Evolutionary conservation across 1,140 invertebrate genomes (phyloP), one percentile per base, ranked within the genome.

Genomic region (Drosophila kepulauana): DNA sequence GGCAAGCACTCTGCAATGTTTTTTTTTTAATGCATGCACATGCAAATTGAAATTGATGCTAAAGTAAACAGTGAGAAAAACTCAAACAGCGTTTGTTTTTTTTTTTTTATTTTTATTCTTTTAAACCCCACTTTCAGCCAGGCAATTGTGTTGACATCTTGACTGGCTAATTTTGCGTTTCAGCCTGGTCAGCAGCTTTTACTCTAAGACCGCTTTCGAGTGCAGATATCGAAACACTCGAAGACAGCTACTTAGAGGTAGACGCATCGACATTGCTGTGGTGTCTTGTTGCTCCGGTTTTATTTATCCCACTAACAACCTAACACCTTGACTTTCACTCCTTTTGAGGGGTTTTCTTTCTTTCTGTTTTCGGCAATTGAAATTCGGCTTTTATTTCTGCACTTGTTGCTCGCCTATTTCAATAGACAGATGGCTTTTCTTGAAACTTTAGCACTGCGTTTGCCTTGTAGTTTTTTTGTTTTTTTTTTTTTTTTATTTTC

Each of bases 21-120:
- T 57, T 25, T 57, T 25, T 35, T 57, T 57, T 57, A 57, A 52
- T 10, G 35, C 20, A 52, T 72, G 35, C 65, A 74, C 78, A 91
- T 89, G 89, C 69, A 91, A 91, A 91, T 91, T 91, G 89, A 91
- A 91, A 91, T 91, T 91, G 89, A 91, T 85, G 89, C 79, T 73
- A 82, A 86, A 80, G 81, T 89, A 91, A 91, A 91, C 84, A 89
- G 63, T 78, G 56, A 66, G 54, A 49, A 49, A 38, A 62, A 46
- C 33, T 58, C 59, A 69, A 13, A 52, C 58, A 75, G 65, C 75
- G 54, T 46, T 56, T 57, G 61, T 43, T 43, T 57, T 54, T 52
- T 54, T 54, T 35, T n/a, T n/a, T n/a, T n/a, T 33, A 8, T 13
- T 54, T 54, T 54, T 33, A 15, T 52, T 13, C 49, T 33, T 52